phyloP scores from a whole-genome alignment of 2,113 vertebrate genomes.

The Pycnonotus jocosus region DNA sequence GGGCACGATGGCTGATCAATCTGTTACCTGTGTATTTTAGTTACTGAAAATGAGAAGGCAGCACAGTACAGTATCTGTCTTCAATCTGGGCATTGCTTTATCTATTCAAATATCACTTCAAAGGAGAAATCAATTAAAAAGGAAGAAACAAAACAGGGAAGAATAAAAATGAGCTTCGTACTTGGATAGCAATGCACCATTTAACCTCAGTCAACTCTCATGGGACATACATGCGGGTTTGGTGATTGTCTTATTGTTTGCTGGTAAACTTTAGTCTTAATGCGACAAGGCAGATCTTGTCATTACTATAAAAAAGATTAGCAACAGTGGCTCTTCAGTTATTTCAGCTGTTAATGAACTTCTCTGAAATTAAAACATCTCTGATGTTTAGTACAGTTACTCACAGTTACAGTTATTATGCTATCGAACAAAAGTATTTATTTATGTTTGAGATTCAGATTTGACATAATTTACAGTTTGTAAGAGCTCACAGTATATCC shows the following conservation, averaged over 20 bases:
- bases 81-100: not conserved
- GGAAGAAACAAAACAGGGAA: not conserved
- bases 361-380: not conserved
- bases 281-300: not conserved
- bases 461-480: not conserved
- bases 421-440: not conserved
- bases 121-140: not conserved
- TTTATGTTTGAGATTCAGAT: not conserved
- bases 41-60: not conserved
- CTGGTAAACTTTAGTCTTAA: not conserved
- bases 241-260: not conserved
- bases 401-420: not conserved
- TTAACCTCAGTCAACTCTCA: not conserved
- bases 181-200: not conserved
- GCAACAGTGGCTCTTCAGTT: not conserved
- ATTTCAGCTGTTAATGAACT: not conserved
- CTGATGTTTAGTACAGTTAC: not conserved
- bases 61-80: not conserved
- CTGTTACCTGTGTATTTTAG: not conserved
- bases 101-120: not conserved
- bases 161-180: not conserved
- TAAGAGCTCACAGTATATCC: not conserved
- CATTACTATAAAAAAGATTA: not conserved
- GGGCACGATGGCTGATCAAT: not conserved
- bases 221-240: accelerated